These are phyloP conservation scores for Metacarcinus magister DNA, from an alignment of 2,888 invertebrate species.

Conservation along the genomic window DNA sequence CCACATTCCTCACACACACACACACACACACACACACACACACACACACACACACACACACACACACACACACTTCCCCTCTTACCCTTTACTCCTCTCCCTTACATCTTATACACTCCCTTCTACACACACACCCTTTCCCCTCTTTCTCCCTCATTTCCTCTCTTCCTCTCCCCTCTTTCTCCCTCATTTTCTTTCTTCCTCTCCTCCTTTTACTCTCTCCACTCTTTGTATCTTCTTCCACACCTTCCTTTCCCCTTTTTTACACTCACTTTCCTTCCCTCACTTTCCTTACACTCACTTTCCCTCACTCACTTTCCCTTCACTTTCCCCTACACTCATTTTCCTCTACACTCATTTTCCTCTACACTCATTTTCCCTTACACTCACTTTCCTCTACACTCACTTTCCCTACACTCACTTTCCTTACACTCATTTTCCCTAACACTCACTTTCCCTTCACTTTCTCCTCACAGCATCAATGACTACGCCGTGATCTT, in stretches of 20 bases:
- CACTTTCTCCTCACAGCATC: conserved; percentile 54
- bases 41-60: too few relatives aligned
- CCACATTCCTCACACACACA: too few relatives aligned
- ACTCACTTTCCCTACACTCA: not conserved
- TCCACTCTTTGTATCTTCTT: too few relatives aligned
- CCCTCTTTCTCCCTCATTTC: too few relatives aligned
- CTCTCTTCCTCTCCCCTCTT: not conserved
- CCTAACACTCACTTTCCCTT: not conserved
- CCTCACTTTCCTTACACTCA: not conserved
- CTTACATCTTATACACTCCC: not conserved
- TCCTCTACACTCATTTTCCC: not conserved
- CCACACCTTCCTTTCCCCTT: not conserved
- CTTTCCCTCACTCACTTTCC: not conserved
- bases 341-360: not conserved
- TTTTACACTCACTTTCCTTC: not conserved
- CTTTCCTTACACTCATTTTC: not conserved
- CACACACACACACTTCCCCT: not conserved
- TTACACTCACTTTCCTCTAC: not conserved
- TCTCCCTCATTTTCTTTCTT: not conserved
- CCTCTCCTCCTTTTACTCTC: not conserved
- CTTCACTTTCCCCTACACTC: not conserved
- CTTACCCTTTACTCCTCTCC: not conserved
- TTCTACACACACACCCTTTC: too few relatives aligned
- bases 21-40: too few relatives aligned
- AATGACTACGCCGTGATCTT: conserved; percentile 70